These are phyloP conservation scores for Caenorhabditis uteleia DNA, from an alignment of 2,888 invertebrate genomes.

Conservation along the genomic window DNA sequence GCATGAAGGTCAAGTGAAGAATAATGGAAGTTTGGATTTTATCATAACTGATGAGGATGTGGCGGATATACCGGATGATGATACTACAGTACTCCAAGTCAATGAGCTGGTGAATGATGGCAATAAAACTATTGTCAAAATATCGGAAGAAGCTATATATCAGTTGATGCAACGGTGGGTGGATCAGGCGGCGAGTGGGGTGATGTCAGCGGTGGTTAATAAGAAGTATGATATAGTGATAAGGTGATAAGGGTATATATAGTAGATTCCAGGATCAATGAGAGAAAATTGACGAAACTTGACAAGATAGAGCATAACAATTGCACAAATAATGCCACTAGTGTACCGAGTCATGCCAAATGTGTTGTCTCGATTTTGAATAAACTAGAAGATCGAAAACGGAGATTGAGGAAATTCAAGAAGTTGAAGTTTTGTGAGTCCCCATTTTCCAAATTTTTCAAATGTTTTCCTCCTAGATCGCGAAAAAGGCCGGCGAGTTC, in stretches of 20 bases:
- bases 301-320: slow-evolving; percentile 29
- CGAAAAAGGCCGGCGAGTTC: slow-evolving; percentile 3
- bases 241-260: no score
- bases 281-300: no score
- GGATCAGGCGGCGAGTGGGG: slow-evolving; percentile 57
- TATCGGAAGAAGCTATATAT: slow-evolving; percentile 33
- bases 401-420: slow-evolving; percentile 1
- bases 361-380: slow-evolving; percentile 34
- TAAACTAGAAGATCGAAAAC: slow-evolving; percentile 9
- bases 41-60: slow-evolving; percentile 47
- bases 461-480: no score
- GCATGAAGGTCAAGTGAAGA: no score
- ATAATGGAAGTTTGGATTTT: no score
- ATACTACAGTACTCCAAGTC: slow-evolving; percentile 5
- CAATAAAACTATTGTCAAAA: slow-evolving; percentile 32
- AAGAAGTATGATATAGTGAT: no score
- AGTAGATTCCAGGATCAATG: no score
- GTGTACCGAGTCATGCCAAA: slow-evolving; percentile 33
- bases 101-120: slow-evolving; percentile 39
- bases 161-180: slow-evolving; percentile 59
- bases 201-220: slow-evolving; percentile 61
- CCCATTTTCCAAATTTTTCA: no score
- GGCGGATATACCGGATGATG: slow-evolving; percentile 33
- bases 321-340: slow-evolving; percentile 23
- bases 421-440: no score